phyloP scores from a whole-genome alignment of 2,113 vertebrate genomes.

The Synodontis membranacea region DNA sequence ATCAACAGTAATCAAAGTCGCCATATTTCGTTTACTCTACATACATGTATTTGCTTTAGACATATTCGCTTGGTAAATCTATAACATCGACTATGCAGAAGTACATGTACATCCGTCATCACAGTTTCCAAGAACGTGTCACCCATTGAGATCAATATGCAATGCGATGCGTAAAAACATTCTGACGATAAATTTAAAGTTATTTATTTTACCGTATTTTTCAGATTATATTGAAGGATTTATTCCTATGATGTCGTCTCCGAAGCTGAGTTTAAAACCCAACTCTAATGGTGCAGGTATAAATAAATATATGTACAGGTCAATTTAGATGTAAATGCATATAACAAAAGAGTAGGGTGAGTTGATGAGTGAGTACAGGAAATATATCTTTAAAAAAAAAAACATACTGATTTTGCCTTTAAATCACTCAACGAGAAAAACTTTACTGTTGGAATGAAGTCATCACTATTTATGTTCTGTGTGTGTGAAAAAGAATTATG shows the following conservation, averaged over 20 bases:
- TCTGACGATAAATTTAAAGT: background rate
- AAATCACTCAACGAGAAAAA: background rate
- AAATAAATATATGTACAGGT: conserved; percentile 24
- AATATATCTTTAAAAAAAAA: background rate
- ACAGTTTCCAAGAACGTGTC: background rate
- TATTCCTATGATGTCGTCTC: background rate
- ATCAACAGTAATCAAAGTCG: background rate
- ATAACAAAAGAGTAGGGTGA: background rate
- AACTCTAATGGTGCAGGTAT: background rate
- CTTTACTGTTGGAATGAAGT: conserved; percentile 10
- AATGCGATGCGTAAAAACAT: background rate
- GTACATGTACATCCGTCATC: background rate
- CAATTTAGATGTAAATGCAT: conserved; percentile 32
- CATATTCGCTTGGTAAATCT: background rate
- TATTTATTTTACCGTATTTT: background rate
- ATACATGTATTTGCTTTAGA: background rate
- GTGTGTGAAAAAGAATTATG: background rate
- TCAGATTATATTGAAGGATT: background rate
- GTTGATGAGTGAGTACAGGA: background rate
- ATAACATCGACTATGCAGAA: background rate
- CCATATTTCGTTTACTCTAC: background rate
- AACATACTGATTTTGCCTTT: background rate
- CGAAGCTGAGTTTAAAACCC: background rate
- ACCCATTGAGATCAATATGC: background rate
- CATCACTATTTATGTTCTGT: conserved; percentile 27